Percentiles rank a stretch among this genome's conserved stretches.
These are phyloP conservation scores for Aphidius gifuensis DNA, from an alignment of 1,140 invertebrate genomes.

Conservation along the genomic window DNA sequence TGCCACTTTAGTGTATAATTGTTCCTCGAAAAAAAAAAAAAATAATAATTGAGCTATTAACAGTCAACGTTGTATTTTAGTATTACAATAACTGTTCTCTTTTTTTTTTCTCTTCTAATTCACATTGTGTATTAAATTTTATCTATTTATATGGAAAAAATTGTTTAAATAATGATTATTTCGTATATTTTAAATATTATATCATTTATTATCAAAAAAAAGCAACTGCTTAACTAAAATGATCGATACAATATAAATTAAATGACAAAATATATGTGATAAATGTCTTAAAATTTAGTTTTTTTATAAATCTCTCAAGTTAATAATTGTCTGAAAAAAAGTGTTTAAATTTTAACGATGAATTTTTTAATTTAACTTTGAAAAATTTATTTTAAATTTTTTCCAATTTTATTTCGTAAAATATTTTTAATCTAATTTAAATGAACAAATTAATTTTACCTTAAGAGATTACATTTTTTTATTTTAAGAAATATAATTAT, in stretches of 20 bases:
- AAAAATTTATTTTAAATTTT: conserved; percentile 1
- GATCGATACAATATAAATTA: too few species aligned
- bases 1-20: too few species aligned
- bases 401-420: conserved; percentile 4
- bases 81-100: too few species aligned
- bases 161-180: neutral
- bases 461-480: conserved; percentile 1
- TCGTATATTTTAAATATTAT: conserved; percentile 7
- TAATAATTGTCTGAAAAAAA: conserved; percentile 17
- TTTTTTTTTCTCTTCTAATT: too few species aligned
- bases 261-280: conserved; percentile 19
- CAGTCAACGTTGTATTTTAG: too few species aligned
- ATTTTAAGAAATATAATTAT: conserved; percentile 5
- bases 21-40: too few species aligned
- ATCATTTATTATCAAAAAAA: too few species aligned
- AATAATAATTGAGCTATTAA: too few species aligned
- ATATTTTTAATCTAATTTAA: neutral
- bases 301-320: conserved; percentile 29
- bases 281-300: conserved; percentile 28
- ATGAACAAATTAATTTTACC: conserved; percentile 1
- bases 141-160: neutral
- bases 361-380: neutral
- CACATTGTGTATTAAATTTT: too few species aligned
- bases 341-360: conserved; percentile 14
- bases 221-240: too few species aligned